Percentiles rank a stretch among this genome's conserved stretches.
Evolutionary conservation across 2,888 invertebrate genomes (phyloP).

Genomic region (Hyalella azteca): DNA sequence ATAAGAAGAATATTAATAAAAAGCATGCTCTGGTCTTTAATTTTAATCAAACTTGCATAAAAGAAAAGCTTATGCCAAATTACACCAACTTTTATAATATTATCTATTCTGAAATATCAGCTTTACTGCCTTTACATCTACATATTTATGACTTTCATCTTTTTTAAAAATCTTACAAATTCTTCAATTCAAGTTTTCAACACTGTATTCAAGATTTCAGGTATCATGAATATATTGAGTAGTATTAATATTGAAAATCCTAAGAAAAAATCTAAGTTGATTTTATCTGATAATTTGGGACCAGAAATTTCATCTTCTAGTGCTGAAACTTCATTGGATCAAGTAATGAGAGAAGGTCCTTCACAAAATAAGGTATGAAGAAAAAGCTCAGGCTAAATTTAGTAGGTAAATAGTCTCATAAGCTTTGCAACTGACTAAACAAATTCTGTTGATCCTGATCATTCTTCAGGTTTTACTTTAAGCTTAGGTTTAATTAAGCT

Average conservation of each 20-base stretch:
- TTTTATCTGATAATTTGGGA: not conserved
- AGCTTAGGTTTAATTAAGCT: not conserved
- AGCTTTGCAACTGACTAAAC: not conserved
- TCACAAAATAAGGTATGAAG: not conserved
- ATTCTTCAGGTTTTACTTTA: not conserved
- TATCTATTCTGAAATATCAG: too few relatives aligned
- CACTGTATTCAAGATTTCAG: too few relatives aligned
- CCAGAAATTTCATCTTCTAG: not conserved
- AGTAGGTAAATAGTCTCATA: not conserved
- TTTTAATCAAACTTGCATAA: too few relatives aligned
- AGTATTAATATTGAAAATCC: not conserved
- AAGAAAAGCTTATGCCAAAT: too few relatives aligned
- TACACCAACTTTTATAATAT: too few relatives aligned
- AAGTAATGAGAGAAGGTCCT: not conserved
- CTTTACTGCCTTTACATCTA: too few relatives aligned
- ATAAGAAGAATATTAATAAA: too few relatives aligned
- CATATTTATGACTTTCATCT: too few relatives aligned
- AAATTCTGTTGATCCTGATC: not conserved
- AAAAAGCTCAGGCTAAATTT: not conserved
- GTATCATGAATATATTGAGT: too few relatives aligned
- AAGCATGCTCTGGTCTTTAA: too few relatives aligned
- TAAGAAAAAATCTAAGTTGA: slow-evolving; percentile 15
- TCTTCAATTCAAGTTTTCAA: too few relatives aligned
- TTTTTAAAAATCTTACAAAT: too few relatives aligned
- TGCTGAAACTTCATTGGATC: not conserved